Evolutionary conservation across 53 echinoderm and acorn worm genomes (phyloP).

Genomic region (Echinometra lucunter): DNA sequence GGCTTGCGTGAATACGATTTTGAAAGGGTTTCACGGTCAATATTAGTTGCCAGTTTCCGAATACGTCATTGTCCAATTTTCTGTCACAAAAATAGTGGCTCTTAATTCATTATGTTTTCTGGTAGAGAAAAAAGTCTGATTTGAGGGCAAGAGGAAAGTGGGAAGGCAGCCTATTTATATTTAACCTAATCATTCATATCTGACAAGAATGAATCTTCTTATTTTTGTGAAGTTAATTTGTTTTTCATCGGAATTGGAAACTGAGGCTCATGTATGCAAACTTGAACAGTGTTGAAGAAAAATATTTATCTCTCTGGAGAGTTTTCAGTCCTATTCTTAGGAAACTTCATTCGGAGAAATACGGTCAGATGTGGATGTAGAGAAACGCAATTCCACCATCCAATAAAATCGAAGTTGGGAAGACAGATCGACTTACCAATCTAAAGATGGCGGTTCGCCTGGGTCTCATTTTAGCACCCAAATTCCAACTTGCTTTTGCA

Average conservation of each 20-base stretch:
- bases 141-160: not conserved
- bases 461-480: constrained; percentile 53
- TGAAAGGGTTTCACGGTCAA: no score
- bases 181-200: not conserved
- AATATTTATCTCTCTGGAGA: constrained; percentile 12
- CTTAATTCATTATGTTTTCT: not conserved
- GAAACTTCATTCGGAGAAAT: not conserved
- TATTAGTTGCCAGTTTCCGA: no score
- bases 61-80: not conserved
- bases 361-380: constrained; percentile 3
- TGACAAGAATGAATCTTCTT: not conserved
- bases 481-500: constrained; percentile 56
- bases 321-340: not conserved
- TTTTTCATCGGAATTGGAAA: not conserved
- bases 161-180: not conserved
- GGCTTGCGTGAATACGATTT: not conserved
- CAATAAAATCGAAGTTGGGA: constrained; percentile 67
- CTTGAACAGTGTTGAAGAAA: not conserved
- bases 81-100: not conserved
- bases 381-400: constrained; percentile 61
- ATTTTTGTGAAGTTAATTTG: not conserved
- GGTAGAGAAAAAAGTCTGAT: not conserved
- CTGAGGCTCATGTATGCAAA: not conserved
- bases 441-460: constrained; percentile 28
- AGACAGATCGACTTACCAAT: constrained; percentile 67